Evolutionary conservation across 2,797 vertebrate species (phyloP), one percentile per base, ranked within the genome.

Genomic region (Peromyscus eremicus): DNA sequence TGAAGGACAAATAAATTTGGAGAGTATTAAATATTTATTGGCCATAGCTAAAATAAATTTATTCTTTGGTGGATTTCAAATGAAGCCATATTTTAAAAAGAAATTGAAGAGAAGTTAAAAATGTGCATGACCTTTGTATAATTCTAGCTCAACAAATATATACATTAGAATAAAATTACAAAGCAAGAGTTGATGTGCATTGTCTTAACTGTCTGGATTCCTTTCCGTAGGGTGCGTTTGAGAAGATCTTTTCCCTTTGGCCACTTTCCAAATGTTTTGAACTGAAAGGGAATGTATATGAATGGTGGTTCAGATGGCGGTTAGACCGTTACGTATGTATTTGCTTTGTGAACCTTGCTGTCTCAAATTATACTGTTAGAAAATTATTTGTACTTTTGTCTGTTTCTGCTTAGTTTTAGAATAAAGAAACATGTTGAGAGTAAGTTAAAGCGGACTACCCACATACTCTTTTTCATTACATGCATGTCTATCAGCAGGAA

Each of bases 251-350:
- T 99, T 99, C 99, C 10, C 98, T 99, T 84, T 99, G 99, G 99
- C 99, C 99, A 34, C 94, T 99, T 95, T 99, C 99, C 37, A 99
- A 99, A 57, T 99, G 99, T 86, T 99, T 99, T 98, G 99, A 99
- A 96, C 98, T 99, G 91, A 99, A 99, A 79, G 99, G 99, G 73
- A 99, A 98, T 96, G 98, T 99, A 96, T 99, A 99, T 70, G 99
- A 99, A 97, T 99, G 99, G 99, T 99, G 99, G 99, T 99, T 99
- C 98, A 98, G 99, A 92, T 99, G 99, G 99, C 99, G 99, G 98
- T 97, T 99, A 97, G 99, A 99, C 98, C 99, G 99, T 98, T 99
- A 99, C 77, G 99, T 99, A 99, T 98, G 99, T 99, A 98, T 98
- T 97, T 87, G 55, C 95, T 94, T 96, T 94, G 40, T 92, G 57